Evolutionary conservation across 2,113 vertebrate species (phyloP), one percentile per base, ranked within the genome.

Genomic region (Sisor rabdophorus): DNA sequence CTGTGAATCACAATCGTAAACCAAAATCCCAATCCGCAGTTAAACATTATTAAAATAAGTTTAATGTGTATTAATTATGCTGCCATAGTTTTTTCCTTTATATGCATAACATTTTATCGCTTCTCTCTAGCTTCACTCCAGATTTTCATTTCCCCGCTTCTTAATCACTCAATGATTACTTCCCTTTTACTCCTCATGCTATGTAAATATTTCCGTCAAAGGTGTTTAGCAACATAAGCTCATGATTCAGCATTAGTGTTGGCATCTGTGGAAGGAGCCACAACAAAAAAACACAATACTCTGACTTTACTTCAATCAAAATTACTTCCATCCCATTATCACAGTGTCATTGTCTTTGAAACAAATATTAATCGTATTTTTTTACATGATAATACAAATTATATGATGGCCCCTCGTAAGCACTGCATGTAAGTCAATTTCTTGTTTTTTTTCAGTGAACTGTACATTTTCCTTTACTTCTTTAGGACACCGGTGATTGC

Each of bases 401-500:
- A n/a, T 36, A 36, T 36, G 32, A 36, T 2, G 32, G 32, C 32
- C 32, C 6, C 32, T 36, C 6, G 32, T 36, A 36, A 2, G 32
- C 60, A 63, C 16, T 20, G 32, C 36, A 36, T 17, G 20, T 69
- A 17, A 69, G n/a, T 67, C 40, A 75, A 47, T 75, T 78, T 8
- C 84, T 13, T 7, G 79, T 22, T 56, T 11, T 54, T 24, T 61
- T 32, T 48, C 20, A n/a, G 0, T n/a, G n/a, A n/a, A 36, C 32
- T 36, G 32, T 71, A 7, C 68, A 71, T 15, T 12, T 70, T 10
- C 55, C n/a, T 40, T 40, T 56, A 75, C 32, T 32, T 72, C 28
- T 71, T n/a, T 85, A 99, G 97, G 90, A 99, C 97, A 0, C 97
- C 97, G 8, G 97, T 99, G 77, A 99, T 99, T 78, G 97, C 97